Base-by-base conservation (phyloP, 2,888 invertebrate species). In the Napeogenes inachia region DNA sequence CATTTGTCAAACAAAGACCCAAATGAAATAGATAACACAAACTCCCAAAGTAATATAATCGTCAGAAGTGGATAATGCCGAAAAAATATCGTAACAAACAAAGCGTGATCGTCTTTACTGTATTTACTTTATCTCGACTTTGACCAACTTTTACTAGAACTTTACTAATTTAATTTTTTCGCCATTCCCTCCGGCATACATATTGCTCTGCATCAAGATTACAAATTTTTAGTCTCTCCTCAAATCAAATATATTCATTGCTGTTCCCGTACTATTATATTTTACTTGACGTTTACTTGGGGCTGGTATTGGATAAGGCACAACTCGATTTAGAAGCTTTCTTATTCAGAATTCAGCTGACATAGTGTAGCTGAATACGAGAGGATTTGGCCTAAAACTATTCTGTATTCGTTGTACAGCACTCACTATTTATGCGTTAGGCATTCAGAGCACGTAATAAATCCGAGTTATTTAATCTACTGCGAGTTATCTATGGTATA, bases 381-480 rank as follows among this genome's bases (percentile, higher is more conserved):
- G 65, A 65, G 69, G 66, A 69, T 70, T 68, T 63, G 66, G 70
- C 70, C 71, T 66, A 66, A 67, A 67, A 71, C 76, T 75, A 74
- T 74, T 81, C 78, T 65, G 75, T 78, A 82, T 81, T 82, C 82
- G 68, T 66, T 64, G 57, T 74, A 67, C 69, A 73, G 66, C 57
- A 60, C 65, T 70, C 72, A 80, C 75, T 85, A 84, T 84, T 81
- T 82, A 83, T 78, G 72, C 74, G 62, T 74, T 76, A 78, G 75
- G 75, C 73, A 85, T 85, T 80, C 84, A 63, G 71, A 71, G 73
- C 85, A 84, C 85, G 85, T 79, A 81, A 84, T 84, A 85, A 85
- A 85, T 85, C 84, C 78, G 75, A 75, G 80, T 83, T 84, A 85
- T 85, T 85, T 85, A 85, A 85, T 85, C 82, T 84, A 78, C 79